Evolutionary conservation across 2,113 vertebrate species (phyloP), one percentile per base, ranked within the genome.

Genomic region (Delphinapterus leucas): DNA sequence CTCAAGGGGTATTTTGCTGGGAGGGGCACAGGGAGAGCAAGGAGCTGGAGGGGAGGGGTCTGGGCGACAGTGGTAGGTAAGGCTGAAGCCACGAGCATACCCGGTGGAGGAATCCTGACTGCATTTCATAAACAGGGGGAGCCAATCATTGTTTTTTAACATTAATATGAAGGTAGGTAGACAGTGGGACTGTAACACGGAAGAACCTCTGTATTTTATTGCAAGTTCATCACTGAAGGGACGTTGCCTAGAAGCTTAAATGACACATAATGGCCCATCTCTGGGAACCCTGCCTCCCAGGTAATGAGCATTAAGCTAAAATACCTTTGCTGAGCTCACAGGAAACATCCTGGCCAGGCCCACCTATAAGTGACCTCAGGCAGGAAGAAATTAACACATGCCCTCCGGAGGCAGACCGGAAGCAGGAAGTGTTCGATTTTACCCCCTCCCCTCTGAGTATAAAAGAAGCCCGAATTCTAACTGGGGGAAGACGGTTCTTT

Each of bases 21-120:
- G 81, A 38, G 14, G 8, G 44, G 53, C 17, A 53, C 53, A 53
- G 53, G 49, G 53, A 53, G 14, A 5, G 36, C 44, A 70, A 5
- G 65, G 31, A 49, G n/a, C 44, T 41, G 17, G n/a, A 6, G 4
- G 15, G 60, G 3, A 31, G 28, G 14, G 44, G 44, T 6, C 38
- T 17, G 26, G 21, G n/a, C 25, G 23, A 18, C 9, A 49, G 61
- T 1, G 11, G 38, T 7, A 3, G 25, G 60, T 2, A 12, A 36
- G 8, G 9, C 58, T 23, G 28, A 9, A 44, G 33, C 44, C 8
- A 2, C 8, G 28, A 13, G 14, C 3, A 1, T 6, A 12, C 20
- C 5, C 3, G 7, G 33, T 0, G 6, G 31, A 38, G 31, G 20
- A 9, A 33, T 13, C 53, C 36, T 10, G 18, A 49, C 44, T 58